A percentile compares a stretch with the other conserved stretches of the same genome.
Conservation (phyloP, 2,797 vertebrate species). For the Fistularia tabacaria region DNA sequence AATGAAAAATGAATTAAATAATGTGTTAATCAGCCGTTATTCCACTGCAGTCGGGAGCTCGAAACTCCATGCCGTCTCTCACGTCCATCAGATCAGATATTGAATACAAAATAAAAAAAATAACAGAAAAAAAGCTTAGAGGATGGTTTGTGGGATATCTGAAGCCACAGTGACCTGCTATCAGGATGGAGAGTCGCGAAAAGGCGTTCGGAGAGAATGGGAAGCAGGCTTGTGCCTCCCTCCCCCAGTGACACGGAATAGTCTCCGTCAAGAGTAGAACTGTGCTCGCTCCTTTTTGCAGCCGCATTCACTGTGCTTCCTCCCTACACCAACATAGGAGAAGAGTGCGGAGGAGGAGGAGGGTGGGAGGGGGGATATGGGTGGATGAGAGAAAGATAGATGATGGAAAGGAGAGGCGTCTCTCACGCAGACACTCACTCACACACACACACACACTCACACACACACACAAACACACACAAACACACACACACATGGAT, state of each 20-base stretch:
- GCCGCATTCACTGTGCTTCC: constrained; percentile 64
- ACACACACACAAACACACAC: too few relatives aligned
- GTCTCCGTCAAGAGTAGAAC: constrained; percentile 47
- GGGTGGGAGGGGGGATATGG: neutral
- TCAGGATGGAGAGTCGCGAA: neutral
- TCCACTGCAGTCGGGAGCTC: constrained; percentile 42
- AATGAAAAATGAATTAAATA: constrained; percentile 52
- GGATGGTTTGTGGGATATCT: neutral
- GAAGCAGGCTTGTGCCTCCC: constrained; percentile 17
- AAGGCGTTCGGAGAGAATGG: neutral
- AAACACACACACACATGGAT: too few relatives aligned
- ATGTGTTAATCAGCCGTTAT: constrained; percentile 46
- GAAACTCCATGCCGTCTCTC: constrained; percentile 36
- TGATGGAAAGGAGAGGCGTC: neutral
- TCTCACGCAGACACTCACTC: constrained; percentile 37
- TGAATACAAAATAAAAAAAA: constrained; percentile 2
- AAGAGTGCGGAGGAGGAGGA: constrained; percentile 24
- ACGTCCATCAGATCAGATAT: constrained; percentile 11
- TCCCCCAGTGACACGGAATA: constrained; percentile 34
- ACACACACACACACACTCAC: too few relatives aligned
- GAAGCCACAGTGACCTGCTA: constrained; percentile 14
- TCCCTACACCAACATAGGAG: constrained; percentile 53
- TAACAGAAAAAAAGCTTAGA: neutral
- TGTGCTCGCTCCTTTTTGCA: constrained; percentile 49
- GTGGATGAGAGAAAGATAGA: neutral